phyloP scores from a whole-genome alignment of 2,888 invertebrate species.

The Ceramica pisi region DNA sequence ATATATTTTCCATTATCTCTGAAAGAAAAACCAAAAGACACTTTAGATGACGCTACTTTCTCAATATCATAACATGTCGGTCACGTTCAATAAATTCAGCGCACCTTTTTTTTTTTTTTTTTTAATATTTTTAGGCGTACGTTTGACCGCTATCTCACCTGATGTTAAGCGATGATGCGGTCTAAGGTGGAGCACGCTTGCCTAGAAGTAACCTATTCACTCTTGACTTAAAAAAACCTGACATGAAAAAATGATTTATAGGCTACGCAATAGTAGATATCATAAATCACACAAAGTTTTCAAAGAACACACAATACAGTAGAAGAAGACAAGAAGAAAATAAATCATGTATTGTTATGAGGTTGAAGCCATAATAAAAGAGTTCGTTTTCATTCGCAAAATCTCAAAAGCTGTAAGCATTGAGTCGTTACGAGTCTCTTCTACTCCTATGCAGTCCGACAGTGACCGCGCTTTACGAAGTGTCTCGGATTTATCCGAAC shows the following conservation, averaged over 20 bases:
- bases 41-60: background rate
- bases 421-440: background rate
- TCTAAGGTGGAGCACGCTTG: no score
- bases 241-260: constrained; percentile 49
- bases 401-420: background rate
- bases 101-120: no score
- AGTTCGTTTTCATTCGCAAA: constrained; percentile 20
- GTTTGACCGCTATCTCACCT: no score
- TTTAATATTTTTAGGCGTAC: no score
- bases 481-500: constrained; percentile 6
- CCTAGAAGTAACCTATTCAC: no score
- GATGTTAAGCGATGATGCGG: no score
- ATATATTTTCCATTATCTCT: constrained; percentile 12
- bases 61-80: constrained; percentile 5
- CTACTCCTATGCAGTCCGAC: background rate
- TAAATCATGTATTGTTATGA: constrained; percentile 51
- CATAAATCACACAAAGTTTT: constrained; percentile 53
- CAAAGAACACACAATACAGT: constrained; percentile 24
- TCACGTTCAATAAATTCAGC: constrained; percentile 44
- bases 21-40: constrained; percentile 4
- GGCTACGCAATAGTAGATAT: constrained; percentile 9
- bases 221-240: no score
- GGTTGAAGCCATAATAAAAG: constrained; percentile 32
- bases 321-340: constrained; percentile 22
- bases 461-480: constrained; percentile 1